Base-by-base conservation (phyloP, 2,888 invertebrate genomes). In the Lottia scabra region DNA sequence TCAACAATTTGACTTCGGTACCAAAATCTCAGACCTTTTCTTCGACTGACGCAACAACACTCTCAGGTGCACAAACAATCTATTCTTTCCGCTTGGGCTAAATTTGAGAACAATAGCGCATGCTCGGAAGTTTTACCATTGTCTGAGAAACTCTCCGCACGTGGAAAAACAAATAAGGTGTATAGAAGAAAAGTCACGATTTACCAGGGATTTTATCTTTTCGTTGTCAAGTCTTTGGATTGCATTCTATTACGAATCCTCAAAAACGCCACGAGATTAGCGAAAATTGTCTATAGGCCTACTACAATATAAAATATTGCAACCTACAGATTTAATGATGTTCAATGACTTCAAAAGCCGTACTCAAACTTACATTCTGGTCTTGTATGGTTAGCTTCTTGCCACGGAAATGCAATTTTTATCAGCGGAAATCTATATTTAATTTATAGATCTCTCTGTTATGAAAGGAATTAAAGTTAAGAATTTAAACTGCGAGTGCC, bases 81-180 rank as follows among this genome's bases (percentile, higher is more conserved):
- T 56, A 23, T 23, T 23, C 56, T 56, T 56, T 56, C 56, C 56
- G 56, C 19, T 56, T 13, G 56, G 12, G 8, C 56, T 56, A 56
- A 56, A 56, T 56, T 56, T 56, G 56, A 56, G 56, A 56, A 56
- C 56, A 56, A 56, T 56, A 23, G 56, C 56, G 56, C 56, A 56
- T 56, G 56, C 56, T 56, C 56, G 56, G 56, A 56, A 56, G 56
- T 56, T 23, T 56, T 56, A 23, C 56, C 56, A 56, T 56, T 56
- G 56, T 56, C 56, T 56, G 19, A 56, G 56, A 23, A 56, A 56
- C 56, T 56, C 23, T 2, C 19, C 23, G 19, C 56, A 56, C 56
- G 19, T 56, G 56, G 19, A 23, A 56, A 56, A 56, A 56, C 56
- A 56, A 56, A 56, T 23, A 56, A 19, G 56, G 56, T 4, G 19